Conservation (phyloP, 2,797 vertebrate species). For the Mareca penelope region DNA sequence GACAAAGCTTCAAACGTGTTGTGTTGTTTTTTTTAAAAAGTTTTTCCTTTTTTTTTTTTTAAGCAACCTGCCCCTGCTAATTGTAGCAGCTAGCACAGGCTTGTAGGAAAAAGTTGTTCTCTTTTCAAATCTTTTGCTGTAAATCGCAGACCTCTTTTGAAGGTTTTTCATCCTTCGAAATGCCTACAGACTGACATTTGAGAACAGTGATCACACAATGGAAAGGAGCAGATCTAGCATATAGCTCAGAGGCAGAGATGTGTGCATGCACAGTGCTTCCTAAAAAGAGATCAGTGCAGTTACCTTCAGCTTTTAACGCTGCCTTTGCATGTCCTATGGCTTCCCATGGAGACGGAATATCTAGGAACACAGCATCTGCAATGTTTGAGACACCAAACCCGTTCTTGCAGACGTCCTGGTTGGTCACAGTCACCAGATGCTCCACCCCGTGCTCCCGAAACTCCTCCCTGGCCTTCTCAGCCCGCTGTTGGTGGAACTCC, state of each 20-base stretch:
- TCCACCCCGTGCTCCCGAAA: conserved; percentile 90
- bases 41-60: no score
- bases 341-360: conserved; percentile 97
- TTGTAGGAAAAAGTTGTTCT: conserved; percentile 17
- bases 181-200: conserved; percentile 12
- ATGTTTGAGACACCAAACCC: conserved; percentile 89
- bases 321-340: conserved; percentile 90
- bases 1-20: conserved; percentile 40
- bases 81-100: not conserved
- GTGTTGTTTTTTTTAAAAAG: not conserved
- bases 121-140: not conserved
- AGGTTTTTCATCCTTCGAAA: conserved; percentile 21
- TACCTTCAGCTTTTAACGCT: conserved; percentile 91
- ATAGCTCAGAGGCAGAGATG: not conserved
- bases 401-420: conserved; percentile 93
- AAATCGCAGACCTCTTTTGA: not conserved
- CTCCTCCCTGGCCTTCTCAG: conserved; percentile 89
- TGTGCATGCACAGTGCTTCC: not conserved
- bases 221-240: not conserved
- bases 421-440: conserved; percentile 92
- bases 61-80: conserved; percentile 18
- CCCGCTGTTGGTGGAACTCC: conserved; percentile 96
- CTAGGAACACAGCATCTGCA: conserved; percentile 94
- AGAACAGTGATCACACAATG: not conserved
- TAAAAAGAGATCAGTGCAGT: not conserved